Evolutionary conservation across 1,140 invertebrate species (phyloP).

Genomic region (Microplitis mediator): DNA sequence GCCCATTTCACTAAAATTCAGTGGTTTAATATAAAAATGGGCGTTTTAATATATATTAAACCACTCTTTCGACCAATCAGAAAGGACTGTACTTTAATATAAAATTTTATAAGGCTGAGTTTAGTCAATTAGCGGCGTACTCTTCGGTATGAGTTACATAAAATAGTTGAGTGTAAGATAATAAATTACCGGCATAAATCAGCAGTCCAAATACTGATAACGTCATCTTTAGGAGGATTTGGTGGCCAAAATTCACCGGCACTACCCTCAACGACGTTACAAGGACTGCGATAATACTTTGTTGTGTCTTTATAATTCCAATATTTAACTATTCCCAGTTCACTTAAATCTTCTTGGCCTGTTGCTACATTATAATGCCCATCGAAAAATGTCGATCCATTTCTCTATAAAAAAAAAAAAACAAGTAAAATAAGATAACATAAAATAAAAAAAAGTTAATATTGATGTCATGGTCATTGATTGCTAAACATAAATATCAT

Average conservation of each 20-base stretch:
- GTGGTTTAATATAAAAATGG: no score
- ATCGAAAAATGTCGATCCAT: conserved; percentile 73
- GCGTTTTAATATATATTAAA: no score
- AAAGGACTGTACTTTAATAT: no score
- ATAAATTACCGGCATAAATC: conserved; percentile 69
- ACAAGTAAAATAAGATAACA: no score
- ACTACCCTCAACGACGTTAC: conserved; percentile 69
- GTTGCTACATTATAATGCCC: conserved; percentile 78
- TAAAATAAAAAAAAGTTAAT: conserved; percentile 20
- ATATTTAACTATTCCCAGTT: conserved; percentile 69
- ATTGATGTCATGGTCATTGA: no score
- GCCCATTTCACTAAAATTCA: no score
- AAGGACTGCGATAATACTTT: conserved; percentile 66
- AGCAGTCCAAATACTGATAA: conserved; percentile 68
- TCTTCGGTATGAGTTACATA: no score
- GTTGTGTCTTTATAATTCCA: conserved; percentile 74
- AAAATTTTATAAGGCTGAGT: no score
- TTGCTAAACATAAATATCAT: no score
- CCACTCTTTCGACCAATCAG: no score
- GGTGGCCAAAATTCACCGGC: conserved; percentile 79
- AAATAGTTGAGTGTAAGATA: conserved; percentile 1
- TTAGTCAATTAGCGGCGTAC: no score
- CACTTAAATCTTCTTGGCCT: conserved; percentile 64
- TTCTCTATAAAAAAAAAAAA: conserved; percentile 65
- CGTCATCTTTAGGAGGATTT: conserved; percentile 60